A percentile compares a stretch with the other conserved stretches of the same genome.
These are phyloP conservation scores for Sminthurides aquaticus DNA, from an alignment of 2,888 invertebrate genomes.

Conservation along the genomic window DNA sequence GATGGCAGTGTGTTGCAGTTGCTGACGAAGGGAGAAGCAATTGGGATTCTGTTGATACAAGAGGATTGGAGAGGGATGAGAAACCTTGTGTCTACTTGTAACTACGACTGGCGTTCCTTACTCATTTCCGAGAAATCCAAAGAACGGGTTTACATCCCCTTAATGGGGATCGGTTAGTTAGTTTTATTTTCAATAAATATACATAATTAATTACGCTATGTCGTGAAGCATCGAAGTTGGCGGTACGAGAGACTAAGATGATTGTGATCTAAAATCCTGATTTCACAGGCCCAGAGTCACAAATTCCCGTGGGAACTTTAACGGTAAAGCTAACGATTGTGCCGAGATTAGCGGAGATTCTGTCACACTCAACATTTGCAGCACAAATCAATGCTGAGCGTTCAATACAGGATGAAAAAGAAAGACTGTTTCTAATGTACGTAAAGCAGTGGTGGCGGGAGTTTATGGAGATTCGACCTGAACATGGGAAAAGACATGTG, in stretches of 20 bases:
- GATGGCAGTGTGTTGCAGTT: constrained; percentile 27
- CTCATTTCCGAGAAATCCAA: constrained; percentile 27
- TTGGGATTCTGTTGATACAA: constrained; percentile 26
- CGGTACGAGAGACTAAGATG: too few species aligned
- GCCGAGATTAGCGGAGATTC: constrained; percentile 24
- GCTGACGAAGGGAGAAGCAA: constrained; percentile 27
- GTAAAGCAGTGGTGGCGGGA: constrained; percentile 34
- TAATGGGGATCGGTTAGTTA: constrained; percentile 35
- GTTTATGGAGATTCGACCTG: constrained; percentile 31
- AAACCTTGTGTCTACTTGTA: constrained; percentile 23
- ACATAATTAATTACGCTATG: too few species aligned
- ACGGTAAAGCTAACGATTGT: constrained; percentile 22
- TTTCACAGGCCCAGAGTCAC: constrained; percentile 29
- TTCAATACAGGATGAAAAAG: constrained; percentile 22
- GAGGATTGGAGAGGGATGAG: constrained; percentile 16
- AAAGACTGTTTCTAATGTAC: constrained; percentile 23
- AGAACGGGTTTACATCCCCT: constrained; percentile 26
- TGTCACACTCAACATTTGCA: constrained; percentile 25
- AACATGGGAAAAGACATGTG: constrained; percentile 28
- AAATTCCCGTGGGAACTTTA: constrained; percentile 26
- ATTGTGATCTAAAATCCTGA: too few species aligned
- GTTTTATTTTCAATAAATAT: too few species aligned
- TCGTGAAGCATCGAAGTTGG: too few species aligned
- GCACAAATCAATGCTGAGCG: constrained; percentile 25
- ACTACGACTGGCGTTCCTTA: constrained; percentile 33